A percentile compares a stretch with the other conserved stretches of the same genome.
These are phyloP conservation scores for Drosophila ezoana DNA, from an alignment of 2,888 invertebrate species.

Conservation along the genomic window DNA sequence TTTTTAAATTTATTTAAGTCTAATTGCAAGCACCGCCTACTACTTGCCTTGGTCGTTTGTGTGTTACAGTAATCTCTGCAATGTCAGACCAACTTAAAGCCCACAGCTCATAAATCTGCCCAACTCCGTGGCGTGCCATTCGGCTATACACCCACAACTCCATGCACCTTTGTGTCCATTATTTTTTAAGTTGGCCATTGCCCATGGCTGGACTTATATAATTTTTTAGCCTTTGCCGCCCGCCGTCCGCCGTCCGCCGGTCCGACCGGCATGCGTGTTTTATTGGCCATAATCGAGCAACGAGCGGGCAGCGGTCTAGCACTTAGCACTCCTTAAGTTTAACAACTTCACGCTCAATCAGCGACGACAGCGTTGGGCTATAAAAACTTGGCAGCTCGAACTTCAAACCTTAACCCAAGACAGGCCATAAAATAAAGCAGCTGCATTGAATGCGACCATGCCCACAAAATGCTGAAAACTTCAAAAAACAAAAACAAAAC, in stretches of 20 bases:
- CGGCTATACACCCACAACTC: conserved; percentile 17
- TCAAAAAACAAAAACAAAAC: conserved; percentile 6
- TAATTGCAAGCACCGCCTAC: conserved; percentile 14
- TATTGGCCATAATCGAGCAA: conserved; percentile 70
- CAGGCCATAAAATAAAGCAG: conserved; percentile 30
- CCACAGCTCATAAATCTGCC: conserved; percentile 41
- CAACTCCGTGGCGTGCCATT: conserved; percentile 12
- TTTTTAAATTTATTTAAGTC: conserved; percentile 10
- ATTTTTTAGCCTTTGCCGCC: conserved; percentile 44
- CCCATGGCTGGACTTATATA: conserved; percentile 51
- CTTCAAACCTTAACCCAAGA: conserved; percentile 63
- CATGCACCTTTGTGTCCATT: conserved; percentile 33
- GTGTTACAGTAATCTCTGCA: conserved; percentile 47
- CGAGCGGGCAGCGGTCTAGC: conserved; percentile 33
- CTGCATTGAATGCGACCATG: conserved; percentile 1
- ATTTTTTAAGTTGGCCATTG: conserved; percentile 43
- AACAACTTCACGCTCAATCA: conserved; percentile 79
- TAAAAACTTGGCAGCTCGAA: conserved; percentile 54
- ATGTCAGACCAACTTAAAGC: conserved; percentile 26
- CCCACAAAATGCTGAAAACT: conserved; percentile 1
- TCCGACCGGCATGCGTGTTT: conserved; percentile 45
- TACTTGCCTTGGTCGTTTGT: conserved; percentile 32
- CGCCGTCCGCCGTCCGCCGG: neutral
- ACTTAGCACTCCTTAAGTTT: conserved; percentile 81
- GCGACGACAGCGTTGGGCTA: conserved; percentile 39